Evolutionary conservation across 1,140 invertebrate species (phyloP).

Genomic region (Cydia fagiglandana): DNA sequence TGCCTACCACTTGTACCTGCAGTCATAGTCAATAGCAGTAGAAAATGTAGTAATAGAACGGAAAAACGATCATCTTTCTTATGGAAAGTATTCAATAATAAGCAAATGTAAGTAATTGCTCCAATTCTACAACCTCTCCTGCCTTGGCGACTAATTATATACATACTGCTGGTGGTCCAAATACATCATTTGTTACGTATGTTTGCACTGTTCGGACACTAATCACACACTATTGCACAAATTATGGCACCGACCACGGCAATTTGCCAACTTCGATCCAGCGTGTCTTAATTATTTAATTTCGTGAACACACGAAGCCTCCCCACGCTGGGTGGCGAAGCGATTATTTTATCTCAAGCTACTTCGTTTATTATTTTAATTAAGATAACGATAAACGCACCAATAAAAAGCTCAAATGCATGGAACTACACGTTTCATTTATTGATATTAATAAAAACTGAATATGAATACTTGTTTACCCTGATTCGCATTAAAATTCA

Average conservation of each 20-base stretch:
- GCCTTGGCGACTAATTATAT: neutral
- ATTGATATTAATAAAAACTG: slow-evolving; percentile 33
- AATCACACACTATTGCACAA: slow-evolving; percentile 57
- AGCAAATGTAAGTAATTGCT: neutral
- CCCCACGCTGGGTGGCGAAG: slow-evolving; percentile 11
- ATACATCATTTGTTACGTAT: slow-evolving; percentile 59
- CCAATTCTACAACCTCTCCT: neutral
- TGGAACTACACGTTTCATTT: slow-evolving; percentile 32
- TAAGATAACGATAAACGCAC: slow-evolving; percentile 4
- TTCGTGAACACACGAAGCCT: slow-evolving; percentile 13
- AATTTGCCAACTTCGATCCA: slow-evolving; percentile 57
- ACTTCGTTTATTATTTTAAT: slow-evolving; percentile 20
- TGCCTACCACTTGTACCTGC: no score
- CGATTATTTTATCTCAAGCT: neutral
- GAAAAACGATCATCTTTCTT: no score
- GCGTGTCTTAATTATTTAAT: slow-evolving; percentile 54
- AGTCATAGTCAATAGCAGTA: no score
- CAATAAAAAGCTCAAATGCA: neutral
- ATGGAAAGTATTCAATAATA: no score
- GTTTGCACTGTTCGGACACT: slow-evolving; percentile 63
- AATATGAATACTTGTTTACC: slow-evolving; percentile 15
- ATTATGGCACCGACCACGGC: slow-evolving; percentile 55
- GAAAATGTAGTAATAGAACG: no score
- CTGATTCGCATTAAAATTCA: slow-evolving; percentile 56
- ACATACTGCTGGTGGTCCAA: slow-evolving; percentile 49